Percentiles rank a stretch among this genome's conserved stretches.
phyloP scores from a whole-genome alignment of 1,140 invertebrate genomes.

The Bombus waltoni region DNA sequence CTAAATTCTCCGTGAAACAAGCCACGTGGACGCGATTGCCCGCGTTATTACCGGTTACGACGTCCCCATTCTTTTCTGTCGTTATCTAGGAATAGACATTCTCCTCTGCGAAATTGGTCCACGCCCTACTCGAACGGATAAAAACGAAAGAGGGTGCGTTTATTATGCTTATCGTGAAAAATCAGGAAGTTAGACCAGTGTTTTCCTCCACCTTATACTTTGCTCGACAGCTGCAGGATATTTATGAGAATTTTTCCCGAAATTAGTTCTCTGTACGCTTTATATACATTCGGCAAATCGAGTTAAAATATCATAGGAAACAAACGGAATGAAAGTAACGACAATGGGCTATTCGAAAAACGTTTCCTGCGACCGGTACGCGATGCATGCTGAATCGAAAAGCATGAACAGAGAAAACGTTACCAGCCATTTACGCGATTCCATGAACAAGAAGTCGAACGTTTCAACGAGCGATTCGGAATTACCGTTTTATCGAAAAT shows the following conservation, averaged over 20 bases:
- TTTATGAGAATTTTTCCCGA: background rate
- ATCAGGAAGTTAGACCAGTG: background rate
- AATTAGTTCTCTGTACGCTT: background rate
- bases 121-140: background rate
- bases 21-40: conserved; percentile 4
- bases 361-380: background rate
- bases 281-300: too few relatives aligned
- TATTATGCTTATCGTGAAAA: background rate
- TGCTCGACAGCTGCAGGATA: background rate
- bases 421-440: background rate
- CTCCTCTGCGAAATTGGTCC: background rate
- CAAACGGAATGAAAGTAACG: background rate
- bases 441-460: background rate
- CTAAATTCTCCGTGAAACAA: conserved; percentile 41
- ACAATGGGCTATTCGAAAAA: background rate
- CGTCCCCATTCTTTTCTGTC: background rate
- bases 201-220: background rate
- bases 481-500: conserved; percentile 15
- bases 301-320: conserved; percentile 14
- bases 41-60: conserved; percentile 11
- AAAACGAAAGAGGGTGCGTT: background rate
- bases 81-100: background rate
- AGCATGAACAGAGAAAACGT: background rate
- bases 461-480: conserved; percentile 6
- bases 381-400: background rate